Evolutionary conservation across 2,797 vertebrate genomes (phyloP).

Genomic region (Synanceia verrucosa): DNA sequence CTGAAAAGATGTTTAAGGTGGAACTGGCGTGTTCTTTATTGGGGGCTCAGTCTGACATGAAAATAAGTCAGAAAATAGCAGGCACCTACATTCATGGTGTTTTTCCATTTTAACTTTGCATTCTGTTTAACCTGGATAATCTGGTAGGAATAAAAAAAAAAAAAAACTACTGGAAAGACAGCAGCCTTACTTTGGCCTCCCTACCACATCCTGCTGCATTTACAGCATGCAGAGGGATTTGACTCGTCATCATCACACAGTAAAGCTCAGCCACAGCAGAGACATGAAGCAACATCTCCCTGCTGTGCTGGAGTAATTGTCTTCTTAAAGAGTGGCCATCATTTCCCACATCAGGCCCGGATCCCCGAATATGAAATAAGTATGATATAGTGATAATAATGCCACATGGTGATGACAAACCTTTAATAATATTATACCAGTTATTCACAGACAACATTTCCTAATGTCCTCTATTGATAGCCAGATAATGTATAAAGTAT

Average conservation of each 20-base stretch:
- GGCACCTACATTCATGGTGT: neutral
- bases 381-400: neutral
- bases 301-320: neutral
- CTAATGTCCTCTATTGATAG: constrained; percentile 14
- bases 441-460: constrained; percentile 2
- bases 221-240: neutral
- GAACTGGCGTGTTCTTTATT: neutral
- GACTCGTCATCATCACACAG: neutral
- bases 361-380: neutral
- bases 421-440: constrained; percentile 44
- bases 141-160: neutral
- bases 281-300: neutral
- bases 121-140: constrained; percentile 10
- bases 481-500: constrained; percentile 26
- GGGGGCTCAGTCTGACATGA: neutral
- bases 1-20: neutral
- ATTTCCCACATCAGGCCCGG: neutral
- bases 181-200: neutral
- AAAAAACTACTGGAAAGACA: neutral
- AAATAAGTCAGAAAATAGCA: neutral
- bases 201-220: neutral
- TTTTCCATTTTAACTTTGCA: constrained; percentile 29
- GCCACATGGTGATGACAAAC: neutral
- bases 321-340: neutral
- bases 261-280: neutral